Percentiles rank a stretch among this genome's conserved stretches.
phyloP scores from a whole-genome alignment of 1,140 invertebrate genomes.

The Calosoma granatense region DNA sequence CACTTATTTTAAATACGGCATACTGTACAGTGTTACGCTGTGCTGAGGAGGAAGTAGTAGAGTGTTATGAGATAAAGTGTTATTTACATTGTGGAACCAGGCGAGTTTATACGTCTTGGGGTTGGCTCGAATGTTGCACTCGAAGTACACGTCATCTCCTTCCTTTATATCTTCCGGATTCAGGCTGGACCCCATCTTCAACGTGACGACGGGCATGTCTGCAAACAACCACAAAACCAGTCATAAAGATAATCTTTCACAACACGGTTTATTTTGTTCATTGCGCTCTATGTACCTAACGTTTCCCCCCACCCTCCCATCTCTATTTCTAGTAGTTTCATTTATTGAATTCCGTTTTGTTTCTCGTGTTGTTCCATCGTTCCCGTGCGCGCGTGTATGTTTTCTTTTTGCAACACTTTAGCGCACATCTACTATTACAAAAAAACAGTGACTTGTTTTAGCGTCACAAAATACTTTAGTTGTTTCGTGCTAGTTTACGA shows the following conservation, averaged over 20 bases:
- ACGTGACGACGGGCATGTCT: constrained; percentile 63
- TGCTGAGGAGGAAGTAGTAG: too few relatives aligned
- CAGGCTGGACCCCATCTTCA: constrained; percentile 66
- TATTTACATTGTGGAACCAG: constrained; percentile 78
- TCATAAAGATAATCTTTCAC: background rate
- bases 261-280: background rate
- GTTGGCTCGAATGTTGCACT: constrained; percentile 68
- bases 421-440: background rate
- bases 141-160: constrained; percentile 73
- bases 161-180: constrained; percentile 76
- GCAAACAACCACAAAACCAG: constrained; percentile 29
- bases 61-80: background rate
- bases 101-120: constrained; percentile 69
- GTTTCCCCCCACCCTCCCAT: too few relatives aligned
- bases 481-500: background rate
- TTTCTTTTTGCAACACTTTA: background rate
- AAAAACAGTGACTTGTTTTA: background rate
- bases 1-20: too few relatives aligned
- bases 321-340: too few relatives aligned
- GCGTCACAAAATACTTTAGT: background rate
- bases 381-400: background rate
- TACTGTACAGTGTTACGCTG: too few relatives aligned
- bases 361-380: background rate
- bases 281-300: background rate
- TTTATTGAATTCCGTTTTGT: constrained; percentile 4